phyloP scores from a whole-genome alignment of 2,113 vertebrate genomes.

The Myanophis thanlyinensis region DNA sequence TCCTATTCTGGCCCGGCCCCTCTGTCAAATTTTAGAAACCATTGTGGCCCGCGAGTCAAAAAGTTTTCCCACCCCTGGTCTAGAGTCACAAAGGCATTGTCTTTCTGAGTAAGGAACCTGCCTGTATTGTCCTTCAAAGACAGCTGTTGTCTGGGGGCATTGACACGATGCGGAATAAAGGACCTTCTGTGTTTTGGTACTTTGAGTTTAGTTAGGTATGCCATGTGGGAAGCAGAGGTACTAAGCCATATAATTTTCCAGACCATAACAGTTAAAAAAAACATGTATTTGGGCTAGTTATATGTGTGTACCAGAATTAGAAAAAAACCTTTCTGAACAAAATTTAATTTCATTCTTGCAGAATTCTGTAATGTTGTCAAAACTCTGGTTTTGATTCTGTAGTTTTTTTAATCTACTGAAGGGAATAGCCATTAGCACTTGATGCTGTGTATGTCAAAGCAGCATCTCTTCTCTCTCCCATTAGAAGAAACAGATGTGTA shows the following conservation, averaged over 20 bases:
- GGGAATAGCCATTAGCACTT: not conserved
- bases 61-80: no score
- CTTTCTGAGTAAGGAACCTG: not conserved
- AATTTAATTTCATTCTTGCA: not conserved
- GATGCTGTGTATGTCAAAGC: not conserved
- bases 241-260: not conserved
- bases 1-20: no score
- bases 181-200: not conserved
- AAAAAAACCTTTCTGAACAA: not conserved
- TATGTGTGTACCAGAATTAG: not conserved
- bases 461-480: not conserved
- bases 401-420: not conserved
- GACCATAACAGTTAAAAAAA: not conserved
- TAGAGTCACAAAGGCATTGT: not conserved
- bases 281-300: not conserved
- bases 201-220: not conserved
- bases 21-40: no score
- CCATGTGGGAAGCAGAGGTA: not conserved
- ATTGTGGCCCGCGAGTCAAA: no score
- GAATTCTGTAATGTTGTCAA: not conserved
- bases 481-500: not conserved
- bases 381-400: not conserved
- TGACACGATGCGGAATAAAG: not conserved
- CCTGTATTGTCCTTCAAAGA: not conserved
- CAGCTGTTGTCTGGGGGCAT: not conserved